Evolutionary conservation across 2,888 invertebrate species (phyloP).

Genomic region (Blastobasis adustella): DNA sequence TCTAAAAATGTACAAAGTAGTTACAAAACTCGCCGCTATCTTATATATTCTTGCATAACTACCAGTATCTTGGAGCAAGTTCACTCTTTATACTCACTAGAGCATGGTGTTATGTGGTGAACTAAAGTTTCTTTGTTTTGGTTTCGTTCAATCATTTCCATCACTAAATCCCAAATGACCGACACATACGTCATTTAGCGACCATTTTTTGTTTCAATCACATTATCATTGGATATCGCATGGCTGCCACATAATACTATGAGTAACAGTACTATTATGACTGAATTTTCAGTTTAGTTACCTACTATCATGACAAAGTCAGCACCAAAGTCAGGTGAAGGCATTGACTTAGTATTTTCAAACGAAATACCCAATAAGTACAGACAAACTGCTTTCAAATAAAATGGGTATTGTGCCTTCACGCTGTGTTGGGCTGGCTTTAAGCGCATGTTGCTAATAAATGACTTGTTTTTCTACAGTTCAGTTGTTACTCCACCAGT

Average conservation of each 20-base stretch:
- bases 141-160: conserved; percentile 16
- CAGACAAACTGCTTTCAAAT: not conserved
- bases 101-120: conserved; percentile 73
- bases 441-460: conserved; percentile 73
- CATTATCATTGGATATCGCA: conserved; percentile 37
- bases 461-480: conserved; percentile 75
- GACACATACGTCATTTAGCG: conserved; percentile 7
- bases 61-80: too few relatives aligned
- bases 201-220: conserved; percentile 15
- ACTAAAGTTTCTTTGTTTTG: conserved; percentile 24
- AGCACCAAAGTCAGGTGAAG: conserved; percentile 54
- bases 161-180: conserved; percentile 4
- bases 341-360: conserved; percentile 26
- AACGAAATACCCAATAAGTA: not conserved
- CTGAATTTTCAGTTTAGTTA: conserved; percentile 43
- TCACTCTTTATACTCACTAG: conserved; percentile 7
- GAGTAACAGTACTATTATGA: conserved; percentile 46
- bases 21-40: too few relatives aligned
- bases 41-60: too few relatives aligned
- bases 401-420: not conserved
- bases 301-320: conserved; percentile 54
- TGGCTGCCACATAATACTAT: conserved; percentile 73
- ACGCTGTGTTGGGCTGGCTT: conserved; percentile 44
- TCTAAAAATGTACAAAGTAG: too few relatives aligned
- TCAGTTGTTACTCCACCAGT: conserved; percentile 73